Evolutionary conservation across 2,888 invertebrate species (phyloP).

Genomic region (Nipponacmea schrenckii): DNA sequence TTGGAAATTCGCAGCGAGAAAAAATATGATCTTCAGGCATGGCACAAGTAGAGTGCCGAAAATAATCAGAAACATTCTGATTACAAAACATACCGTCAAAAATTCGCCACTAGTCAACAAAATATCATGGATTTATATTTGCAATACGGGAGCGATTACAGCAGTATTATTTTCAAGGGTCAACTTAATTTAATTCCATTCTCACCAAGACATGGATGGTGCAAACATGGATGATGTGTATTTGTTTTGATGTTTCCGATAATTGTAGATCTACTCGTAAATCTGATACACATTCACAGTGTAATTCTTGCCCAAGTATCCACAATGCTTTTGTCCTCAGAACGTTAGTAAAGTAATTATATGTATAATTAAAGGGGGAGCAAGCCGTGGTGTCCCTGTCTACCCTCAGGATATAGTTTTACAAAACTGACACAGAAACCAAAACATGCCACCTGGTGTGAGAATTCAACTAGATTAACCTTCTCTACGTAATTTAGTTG

Average conservation of each 20-base stretch:
- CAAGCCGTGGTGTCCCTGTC: background rate
- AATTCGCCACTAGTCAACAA: too few relatives aligned
- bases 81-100: too few relatives aligned
- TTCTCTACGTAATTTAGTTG: background rate
- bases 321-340: background rate
- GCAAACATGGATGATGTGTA: background rate
- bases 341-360: background rate
- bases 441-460: conserved; percentile 3
- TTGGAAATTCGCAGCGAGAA: too few relatives aligned
- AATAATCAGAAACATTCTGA: too few relatives aligned
- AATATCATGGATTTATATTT: too few relatives aligned
- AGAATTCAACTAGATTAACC: conserved; percentile 7
- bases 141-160: too few relatives aligned
- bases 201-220: too few relatives aligned
- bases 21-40: too few relatives aligned
- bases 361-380: background rate
- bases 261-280: background rate
- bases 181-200: too few relatives aligned
- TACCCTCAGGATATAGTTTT: background rate
- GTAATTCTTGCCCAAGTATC: background rate
- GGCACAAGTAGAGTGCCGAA: too few relatives aligned
- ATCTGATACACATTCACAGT: background rate
- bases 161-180: too few relatives aligned
- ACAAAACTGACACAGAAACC: conserved; percentile 3
- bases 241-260: background rate